Evolutionary conservation across 2,113 vertebrate genomes (phyloP).

Genomic region (Saguinus imperator): DNA sequence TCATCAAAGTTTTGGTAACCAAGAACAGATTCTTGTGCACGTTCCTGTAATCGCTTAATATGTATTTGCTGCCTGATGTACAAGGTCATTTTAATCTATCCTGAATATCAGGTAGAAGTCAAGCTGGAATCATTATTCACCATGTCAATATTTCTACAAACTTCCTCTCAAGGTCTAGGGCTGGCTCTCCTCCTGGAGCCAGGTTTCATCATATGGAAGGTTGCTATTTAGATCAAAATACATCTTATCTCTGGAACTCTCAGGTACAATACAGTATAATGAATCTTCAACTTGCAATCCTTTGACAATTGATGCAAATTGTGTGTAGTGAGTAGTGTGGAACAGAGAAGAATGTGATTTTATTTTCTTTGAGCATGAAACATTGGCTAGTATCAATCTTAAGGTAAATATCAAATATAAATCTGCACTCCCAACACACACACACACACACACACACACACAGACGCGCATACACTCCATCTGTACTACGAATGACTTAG

Average conservation of each 20-base stretch:
- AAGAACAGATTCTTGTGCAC: neutral
- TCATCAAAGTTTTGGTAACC: neutral
- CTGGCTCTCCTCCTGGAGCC: neutral
- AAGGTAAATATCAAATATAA: neutral
- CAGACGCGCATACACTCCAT: neutral
- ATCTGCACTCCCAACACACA: neutral
- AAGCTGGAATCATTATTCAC: neutral
- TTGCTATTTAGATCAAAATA: neutral
- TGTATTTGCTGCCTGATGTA: neutral
- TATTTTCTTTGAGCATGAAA: slow-evolving; percentile 23
- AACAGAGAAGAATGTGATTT: neutral
- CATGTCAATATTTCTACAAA: neutral
- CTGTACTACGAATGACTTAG: neutral
- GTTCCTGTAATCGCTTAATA: slow-evolving; percentile 9
- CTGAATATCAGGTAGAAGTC: neutral
- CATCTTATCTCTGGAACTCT: neutral
- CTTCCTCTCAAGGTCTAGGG: neutral
- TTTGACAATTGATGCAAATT: neutral
- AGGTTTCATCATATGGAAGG: neutral
- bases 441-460: too few relatives aligned
- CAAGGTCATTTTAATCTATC: neutral
- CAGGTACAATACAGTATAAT: neutral
- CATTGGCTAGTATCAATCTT: neutral
- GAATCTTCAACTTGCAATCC: neutral
- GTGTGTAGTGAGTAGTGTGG: neutral